Base-by-base conservation (phyloP, 2,113 vertebrate genomes). In the Podarcis raffonei region DNA sequence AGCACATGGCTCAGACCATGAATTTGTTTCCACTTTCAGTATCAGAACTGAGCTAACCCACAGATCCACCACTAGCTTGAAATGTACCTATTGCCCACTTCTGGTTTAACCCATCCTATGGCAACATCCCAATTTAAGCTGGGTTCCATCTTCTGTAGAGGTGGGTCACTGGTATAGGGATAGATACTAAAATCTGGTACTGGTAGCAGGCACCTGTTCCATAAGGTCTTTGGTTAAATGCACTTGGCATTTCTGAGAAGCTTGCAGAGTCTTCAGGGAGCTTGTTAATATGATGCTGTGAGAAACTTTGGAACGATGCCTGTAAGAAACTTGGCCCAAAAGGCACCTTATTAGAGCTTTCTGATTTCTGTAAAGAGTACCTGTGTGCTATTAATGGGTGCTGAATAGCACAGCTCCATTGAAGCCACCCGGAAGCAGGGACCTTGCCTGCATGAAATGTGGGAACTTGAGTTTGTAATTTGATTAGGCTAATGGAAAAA, bases 401-500 rank as follows among this genome's bases (percentile, higher is more conserved):
- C 20, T 62, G 78, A 23, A 68, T 30, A 53, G 88, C 37, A 30
- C 81, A 81, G 57, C 9, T 81, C 39, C 25, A 13, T 27, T 65
- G 53, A 81, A 85, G 76, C n/a, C 66, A 42, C 66, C n/a, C 12
- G 16, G 75, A 71, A 80, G 23, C 37, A 72, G 18, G n/a, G 68
- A 48, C 9, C 79, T 35, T 71, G 42, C 57, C n/a, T 42, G 57
- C 69, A 48, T 76, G 83, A 75, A 59, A 53, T 65, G 37, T 25
- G 37, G 23, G 27, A 48, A 13, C 53, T 81, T 35, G 32, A 65
- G 83, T 39, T 23, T 53, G 37, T 72, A 42, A 53, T 53, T 85
- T 85, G 30, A 57, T 85, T 81, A 74, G 69, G 57, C 66, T 62
- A 65, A 89, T 48, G 77, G 53, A 35, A 68, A 65, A 75, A 85